Conservation (phyloP, 2,113 vertebrate genomes). For the Gasterosteus nipponicus region DNA sequence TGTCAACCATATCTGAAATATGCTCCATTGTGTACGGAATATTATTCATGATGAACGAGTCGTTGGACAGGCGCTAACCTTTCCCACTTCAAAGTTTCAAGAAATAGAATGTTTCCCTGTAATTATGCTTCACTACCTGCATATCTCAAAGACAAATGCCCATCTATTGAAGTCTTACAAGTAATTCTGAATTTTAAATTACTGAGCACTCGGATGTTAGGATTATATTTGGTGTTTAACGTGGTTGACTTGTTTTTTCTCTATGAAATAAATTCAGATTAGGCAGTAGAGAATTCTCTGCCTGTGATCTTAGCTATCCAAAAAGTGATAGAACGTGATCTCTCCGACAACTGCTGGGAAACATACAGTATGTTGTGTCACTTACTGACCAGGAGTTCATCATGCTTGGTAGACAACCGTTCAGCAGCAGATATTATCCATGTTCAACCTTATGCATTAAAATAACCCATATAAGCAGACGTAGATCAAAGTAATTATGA, state of each 20-base stretch:
- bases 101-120: not conserved
- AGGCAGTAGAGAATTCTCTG: not conserved
- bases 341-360: not conserved
- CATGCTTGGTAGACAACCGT: not conserved
- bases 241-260: not conserved
- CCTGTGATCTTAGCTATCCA: not conserved
- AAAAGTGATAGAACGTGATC: not conserved
- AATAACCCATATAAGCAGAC: not conserved
- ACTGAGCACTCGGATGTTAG: not conserved
- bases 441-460: not conserved
- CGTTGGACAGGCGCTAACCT: not conserved
- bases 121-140: not conserved
- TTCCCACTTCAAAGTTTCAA: not conserved
- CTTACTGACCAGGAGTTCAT: not conserved
- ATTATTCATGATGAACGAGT: not conserved
- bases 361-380: not conserved
- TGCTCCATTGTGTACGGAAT: not conserved
- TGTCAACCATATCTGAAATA: not conserved
- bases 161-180: not conserved
- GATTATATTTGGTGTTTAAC: not conserved
- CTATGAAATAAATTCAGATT: not conserved
- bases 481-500: not conserved
- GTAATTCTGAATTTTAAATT: not conserved
- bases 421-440: not conserved
- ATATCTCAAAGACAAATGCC: not conserved